phyloP scores from a whole-genome alignment of 2,797 vertebrate genomes.

The Oceanodroma leucorhoa region DNA sequence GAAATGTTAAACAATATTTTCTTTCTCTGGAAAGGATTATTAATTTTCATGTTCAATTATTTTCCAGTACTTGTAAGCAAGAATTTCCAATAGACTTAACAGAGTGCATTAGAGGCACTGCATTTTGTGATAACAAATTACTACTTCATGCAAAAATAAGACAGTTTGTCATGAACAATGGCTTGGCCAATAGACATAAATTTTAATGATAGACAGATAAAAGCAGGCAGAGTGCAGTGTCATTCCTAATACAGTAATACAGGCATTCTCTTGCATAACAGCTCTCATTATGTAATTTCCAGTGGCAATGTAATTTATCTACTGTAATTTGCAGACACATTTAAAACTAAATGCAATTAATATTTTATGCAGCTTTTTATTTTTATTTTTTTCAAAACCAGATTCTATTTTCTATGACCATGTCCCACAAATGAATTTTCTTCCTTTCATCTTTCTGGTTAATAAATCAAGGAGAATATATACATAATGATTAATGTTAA shows the following conservation, averaged over 20 bases:
- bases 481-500: slow-evolving; percentile 20
- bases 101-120: neutral
- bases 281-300: slow-evolving; percentile 33
- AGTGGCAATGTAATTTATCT: slow-evolving; percentile 14
- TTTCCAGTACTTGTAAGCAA: neutral
- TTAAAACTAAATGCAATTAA: slow-evolving; percentile 3
- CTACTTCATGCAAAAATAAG: neutral
- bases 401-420: neutral
- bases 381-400: neutral
- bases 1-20: neutral
- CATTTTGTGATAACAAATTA: neutral
- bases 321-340: slow-evolving; percentile 8
- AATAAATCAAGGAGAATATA: slow-evolving; percentile 36
- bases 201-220: slow-evolving; percentile 1
- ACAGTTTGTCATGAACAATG: neutral
- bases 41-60: neutral
- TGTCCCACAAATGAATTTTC: neutral
- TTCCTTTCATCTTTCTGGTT: slow-evolving; percentile 22
- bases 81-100: neutral
- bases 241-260: neutral
- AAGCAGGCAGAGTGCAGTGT: neutral
- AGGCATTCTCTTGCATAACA: slow-evolving; percentile 2
- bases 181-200: neutral
- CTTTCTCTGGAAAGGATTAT: neutral
- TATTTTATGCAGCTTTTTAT: neutral